Percentiles rank a stretch among this genome's conserved stretches.
Evolutionary conservation across 2,797 vertebrate species (phyloP).

Genomic region (Acipenser ruthenus): DNA sequence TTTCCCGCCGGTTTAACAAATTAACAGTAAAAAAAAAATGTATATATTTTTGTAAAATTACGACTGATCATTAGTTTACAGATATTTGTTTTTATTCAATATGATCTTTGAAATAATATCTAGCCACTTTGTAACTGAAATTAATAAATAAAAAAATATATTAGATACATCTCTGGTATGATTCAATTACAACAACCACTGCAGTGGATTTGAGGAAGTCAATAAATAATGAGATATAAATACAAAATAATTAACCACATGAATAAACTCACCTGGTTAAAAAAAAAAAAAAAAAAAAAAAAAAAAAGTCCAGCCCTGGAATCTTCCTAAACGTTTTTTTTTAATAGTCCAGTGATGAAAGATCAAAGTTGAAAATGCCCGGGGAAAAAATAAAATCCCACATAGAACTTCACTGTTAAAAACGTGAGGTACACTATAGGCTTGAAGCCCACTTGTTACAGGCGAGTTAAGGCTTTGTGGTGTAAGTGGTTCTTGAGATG

Average conservation of each 20-base stretch:
- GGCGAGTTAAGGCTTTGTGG: conserved; percentile 30
- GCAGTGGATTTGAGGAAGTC: neutral
- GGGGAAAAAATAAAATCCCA: neutral
- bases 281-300: conserved; percentile 7
- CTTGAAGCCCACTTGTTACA: conserved; percentile 44
- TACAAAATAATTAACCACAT: conserved; percentile 3
- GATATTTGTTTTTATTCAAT: no score
- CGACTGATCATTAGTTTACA: no score
- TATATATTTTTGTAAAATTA: no score
- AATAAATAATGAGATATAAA: neutral
- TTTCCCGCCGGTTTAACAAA: neutral
- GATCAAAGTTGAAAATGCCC: neutral
- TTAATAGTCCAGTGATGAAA: conserved; percentile 31
- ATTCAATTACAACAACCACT: no score
- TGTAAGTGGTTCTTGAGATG: conserved; percentile 31
- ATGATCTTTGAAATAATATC: no score
- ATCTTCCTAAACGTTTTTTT: conserved; percentile 11
- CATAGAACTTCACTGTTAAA: conserved; percentile 22
- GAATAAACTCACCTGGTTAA: conserved; percentile 44
- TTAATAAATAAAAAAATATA: no score
- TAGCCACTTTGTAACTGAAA: no score
- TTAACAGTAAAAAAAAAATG: neutral
- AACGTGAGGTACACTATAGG: conserved; percentile 21
- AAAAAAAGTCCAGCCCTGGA: conserved; percentile 11
- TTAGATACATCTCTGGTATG: no score